Evolutionary conservation across 2,888 invertebrate species (phyloP).

Genomic region (Tetragonula carbonaria): DNA sequence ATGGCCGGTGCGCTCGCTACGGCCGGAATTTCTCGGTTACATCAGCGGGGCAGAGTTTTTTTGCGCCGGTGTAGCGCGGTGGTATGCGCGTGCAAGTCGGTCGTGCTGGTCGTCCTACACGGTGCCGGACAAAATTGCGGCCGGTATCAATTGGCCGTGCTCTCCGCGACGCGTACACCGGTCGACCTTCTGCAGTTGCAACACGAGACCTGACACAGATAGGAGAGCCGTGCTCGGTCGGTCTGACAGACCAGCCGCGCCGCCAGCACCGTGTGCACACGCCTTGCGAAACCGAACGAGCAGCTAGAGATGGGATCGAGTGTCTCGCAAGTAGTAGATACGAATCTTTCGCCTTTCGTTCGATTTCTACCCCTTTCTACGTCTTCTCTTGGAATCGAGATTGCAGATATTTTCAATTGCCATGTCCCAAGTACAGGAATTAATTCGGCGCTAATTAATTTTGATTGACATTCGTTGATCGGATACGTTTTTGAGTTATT

Average conservation of each 20-base stretch:
- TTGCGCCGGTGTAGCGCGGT: constrained; percentile 42
- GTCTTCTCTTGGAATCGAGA: too few species aligned
- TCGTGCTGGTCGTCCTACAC: constrained; percentile 58
- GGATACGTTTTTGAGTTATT: too few species aligned
- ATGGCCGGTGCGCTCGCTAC: constrained; percentile 25
- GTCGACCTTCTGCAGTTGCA: constrained; percentile 84
- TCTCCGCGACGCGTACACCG: constrained; percentile 76
- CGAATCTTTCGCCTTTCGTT: too few species aligned
- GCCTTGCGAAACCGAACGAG: constrained; percentile 74
- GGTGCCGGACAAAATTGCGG: constrained; percentile 66
- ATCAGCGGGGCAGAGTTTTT: constrained; percentile 68
- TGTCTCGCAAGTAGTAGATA: too few species aligned
- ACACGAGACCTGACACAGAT: constrained; percentile 83
- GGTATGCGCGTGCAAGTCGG: constrained; percentile 47
- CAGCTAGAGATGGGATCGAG: constrained; percentile 1
- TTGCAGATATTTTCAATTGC: too few species aligned
- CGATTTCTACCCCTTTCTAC: too few species aligned
- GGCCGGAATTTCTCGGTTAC: constrained; percentile 70
- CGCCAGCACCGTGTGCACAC: constrained; percentile 50
- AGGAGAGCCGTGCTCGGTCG: constrained; percentile 70
- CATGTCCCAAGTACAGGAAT: too few species aligned
- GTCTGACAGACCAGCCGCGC: constrained; percentile 49
- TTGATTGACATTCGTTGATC: too few species aligned
- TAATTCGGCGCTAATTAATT: too few species aligned
- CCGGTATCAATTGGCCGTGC: constrained; percentile 78